Percentiles rank a stretch among this genome's conserved stretches.
Evolutionary conservation across 2,888 invertebrate genomes (phyloP).

Genomic region (Epinotia demarniana): DNA sequence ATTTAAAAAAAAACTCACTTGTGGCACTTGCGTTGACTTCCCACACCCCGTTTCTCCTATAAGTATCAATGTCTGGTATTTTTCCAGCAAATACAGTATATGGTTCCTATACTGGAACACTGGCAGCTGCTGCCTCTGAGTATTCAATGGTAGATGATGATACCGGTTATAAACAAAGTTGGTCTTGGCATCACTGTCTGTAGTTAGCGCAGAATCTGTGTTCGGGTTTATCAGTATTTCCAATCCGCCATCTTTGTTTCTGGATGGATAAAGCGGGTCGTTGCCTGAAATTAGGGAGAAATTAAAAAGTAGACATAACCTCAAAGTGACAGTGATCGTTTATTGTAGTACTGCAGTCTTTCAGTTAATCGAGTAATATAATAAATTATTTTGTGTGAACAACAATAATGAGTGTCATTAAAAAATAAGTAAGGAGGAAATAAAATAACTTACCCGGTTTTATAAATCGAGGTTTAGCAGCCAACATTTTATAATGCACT

Average conservation of each 20-base stretch:
- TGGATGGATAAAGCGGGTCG: constrained; percentile 67
- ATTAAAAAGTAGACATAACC: constrained; percentile 42
- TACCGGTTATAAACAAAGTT: constrained; percentile 94
- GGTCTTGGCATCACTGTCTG: constrained; percentile 86
- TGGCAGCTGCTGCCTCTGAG: constrained; percentile 94
- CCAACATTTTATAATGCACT: constrained; percentile 53
- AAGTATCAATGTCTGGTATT: constrained; percentile 93
- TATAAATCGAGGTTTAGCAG: constrained; percentile 68
- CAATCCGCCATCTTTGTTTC: constrained; percentile 72
- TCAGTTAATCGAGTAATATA: background rate
- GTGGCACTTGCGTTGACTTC: constrained; percentile 97
- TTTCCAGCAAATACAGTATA: constrained; percentile 94
- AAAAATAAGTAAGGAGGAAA: background rate
- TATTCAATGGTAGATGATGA: constrained; percentile 91
- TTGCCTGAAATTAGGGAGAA: constrained; percentile 55
- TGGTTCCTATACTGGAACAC: constrained; percentile 94
- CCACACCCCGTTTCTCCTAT: constrained; percentile 98
- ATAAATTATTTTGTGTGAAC: background rate
- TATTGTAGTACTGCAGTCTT: background rate
- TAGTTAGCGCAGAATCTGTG: constrained; percentile 69
- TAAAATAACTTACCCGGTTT: constrained; percentile 66
- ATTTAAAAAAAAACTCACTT: constrained; percentile 83
- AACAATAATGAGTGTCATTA: background rate
- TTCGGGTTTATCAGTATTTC: constrained; percentile 75
- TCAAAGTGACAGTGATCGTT: background rate